Conservation (phyloP, 2,888 invertebrate genomes). For the Limnephilus marmoratus region DNA sequence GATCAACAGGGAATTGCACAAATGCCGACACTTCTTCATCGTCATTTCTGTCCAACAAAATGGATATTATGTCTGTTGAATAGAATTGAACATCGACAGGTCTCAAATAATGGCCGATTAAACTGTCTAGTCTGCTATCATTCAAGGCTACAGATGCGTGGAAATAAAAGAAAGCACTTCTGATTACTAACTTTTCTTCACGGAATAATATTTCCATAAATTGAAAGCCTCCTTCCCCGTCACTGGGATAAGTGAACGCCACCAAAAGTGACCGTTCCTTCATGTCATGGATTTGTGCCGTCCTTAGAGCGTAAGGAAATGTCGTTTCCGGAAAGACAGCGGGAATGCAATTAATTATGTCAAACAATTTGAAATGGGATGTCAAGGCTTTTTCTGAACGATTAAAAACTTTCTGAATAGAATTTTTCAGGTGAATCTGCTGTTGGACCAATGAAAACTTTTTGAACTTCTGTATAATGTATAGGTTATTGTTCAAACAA, state of each 20-base stretch:
- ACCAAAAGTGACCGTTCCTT: conserved; percentile 76
- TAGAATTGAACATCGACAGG: conserved; percentile 88
- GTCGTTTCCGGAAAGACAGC: conserved; percentile 68
- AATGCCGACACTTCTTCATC: conserved; percentile 74
- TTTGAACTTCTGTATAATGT: conserved; percentile 86
- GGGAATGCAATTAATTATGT: conserved; percentile 76
- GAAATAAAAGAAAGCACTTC: conserved; percentile 78
- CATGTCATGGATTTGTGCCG: conserved; percentile 76
- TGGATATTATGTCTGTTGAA: conserved; percentile 83
- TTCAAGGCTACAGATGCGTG: conserved; percentile 72
- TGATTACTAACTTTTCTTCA: conserved; percentile 72
- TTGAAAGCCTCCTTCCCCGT: conserved; percentile 73
- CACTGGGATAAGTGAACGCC: conserved; percentile 73
- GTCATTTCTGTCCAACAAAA: conserved; percentile 80
- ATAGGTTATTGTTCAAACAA: conserved; percentile 82
- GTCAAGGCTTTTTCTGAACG: conserved; percentile 81
- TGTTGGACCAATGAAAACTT: conserved; percentile 90
- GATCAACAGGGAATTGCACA: conserved; percentile 74
- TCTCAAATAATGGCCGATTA: conserved; percentile 71
- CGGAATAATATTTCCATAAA: conserved; percentile 76
- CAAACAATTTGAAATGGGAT: conserved; percentile 78
- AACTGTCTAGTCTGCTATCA: conserved; percentile 68
- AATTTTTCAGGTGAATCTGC: conserved; percentile 82
- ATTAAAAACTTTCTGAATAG: conserved; percentile 83
- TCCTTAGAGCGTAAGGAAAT: conserved; percentile 69